Evolutionary conservation across 2,113 vertebrate genomes (phyloP), one percentile per base, ranked within the genome.

Genomic region (Fukomys damarensis): DNA sequence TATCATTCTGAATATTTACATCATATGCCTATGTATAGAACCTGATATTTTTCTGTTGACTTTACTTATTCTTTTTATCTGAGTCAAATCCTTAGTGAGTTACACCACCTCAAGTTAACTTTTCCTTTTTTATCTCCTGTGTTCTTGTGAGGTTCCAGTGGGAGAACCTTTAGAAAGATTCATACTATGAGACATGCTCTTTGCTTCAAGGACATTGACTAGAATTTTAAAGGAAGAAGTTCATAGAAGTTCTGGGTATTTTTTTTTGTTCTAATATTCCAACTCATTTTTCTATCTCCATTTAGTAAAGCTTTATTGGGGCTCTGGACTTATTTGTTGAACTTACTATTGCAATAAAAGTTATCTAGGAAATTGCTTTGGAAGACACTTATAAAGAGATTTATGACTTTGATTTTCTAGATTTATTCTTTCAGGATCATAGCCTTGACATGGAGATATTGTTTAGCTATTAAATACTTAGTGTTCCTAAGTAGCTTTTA

Each of bases 201-300:
- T 54, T 89, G 38, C 74, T 94, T 95, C 38, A 41, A n/a, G 10
- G 24, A 74, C 52, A 91, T 70, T 86, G 63, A 80, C n/a, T 49
- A 49, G 19, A 41, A 79, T 94, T 97, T 94, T 20, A 41, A 68
- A 91, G 76, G 77, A 19, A 93, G 11, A 19, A 61, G 4, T 6
- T 20, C n/a, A 56, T 41, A 93, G 28, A 4, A 52, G 43, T 58
- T 97, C 30, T 43, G 20, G 46, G 46, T n/a, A n/a, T n/a, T 59
- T 76, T 91, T 38, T 32, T 91, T 49, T 72, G 28, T 79, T 95
- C 46, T 77, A 70, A 56, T 95, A 43, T 58, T 65, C 70, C 93
- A 56, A 86, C 61, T 93, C 58, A 68, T 91, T 83, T 96, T 97
- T 92, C 65, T 80, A 32, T 86, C 93, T 96, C 49, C 20, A 84